Percentiles rank a stretch among this genome's conserved stretches.
These are phyloP conservation scores for Ephydatia muelleri DNA, from an alignment of 37 sponge, comb jelly and placozoan species.

Conservation along the genomic window DNA sequence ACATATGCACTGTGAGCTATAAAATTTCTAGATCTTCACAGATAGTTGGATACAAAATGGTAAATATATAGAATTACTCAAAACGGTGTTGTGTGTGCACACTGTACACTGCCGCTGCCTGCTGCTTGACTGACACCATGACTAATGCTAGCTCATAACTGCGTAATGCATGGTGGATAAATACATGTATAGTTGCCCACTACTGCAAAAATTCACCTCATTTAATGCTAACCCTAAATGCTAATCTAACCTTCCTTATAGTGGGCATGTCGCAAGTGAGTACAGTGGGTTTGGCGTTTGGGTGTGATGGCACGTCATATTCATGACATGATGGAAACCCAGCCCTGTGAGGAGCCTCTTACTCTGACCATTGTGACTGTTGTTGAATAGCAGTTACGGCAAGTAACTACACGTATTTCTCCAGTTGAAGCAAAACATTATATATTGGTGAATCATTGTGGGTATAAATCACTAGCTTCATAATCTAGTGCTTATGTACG, in stretches of 20 bases:
- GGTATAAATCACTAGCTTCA: neutral
- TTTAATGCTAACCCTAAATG: neutral
- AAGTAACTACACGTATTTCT: neutral
- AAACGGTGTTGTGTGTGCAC: neutral
- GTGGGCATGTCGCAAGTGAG: neutral
- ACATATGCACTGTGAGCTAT: neutral
- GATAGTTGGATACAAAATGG: neutral
- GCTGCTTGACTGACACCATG: neutral
- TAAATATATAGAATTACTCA: neutral
- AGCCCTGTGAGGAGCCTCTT: neutral
- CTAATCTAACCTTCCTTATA: neutral
- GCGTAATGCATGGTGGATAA: neutral
- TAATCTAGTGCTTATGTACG: neutral
- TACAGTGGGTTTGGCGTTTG: neutral
- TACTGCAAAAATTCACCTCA: neutral
- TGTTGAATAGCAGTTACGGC: neutral
- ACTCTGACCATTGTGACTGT: neutral
- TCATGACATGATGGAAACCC: neutral
- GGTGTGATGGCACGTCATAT: neutral
- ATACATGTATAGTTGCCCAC: neutral
- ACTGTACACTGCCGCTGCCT: no score
- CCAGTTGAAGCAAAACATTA: neutral
- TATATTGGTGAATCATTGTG: neutral
- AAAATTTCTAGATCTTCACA: neutral
- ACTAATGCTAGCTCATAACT: neutral